These are phyloP conservation scores for Sapajus apella DNA, from an alignment of 2,113 vertebrate genomes.

Conservation along the genomic window DNA sequence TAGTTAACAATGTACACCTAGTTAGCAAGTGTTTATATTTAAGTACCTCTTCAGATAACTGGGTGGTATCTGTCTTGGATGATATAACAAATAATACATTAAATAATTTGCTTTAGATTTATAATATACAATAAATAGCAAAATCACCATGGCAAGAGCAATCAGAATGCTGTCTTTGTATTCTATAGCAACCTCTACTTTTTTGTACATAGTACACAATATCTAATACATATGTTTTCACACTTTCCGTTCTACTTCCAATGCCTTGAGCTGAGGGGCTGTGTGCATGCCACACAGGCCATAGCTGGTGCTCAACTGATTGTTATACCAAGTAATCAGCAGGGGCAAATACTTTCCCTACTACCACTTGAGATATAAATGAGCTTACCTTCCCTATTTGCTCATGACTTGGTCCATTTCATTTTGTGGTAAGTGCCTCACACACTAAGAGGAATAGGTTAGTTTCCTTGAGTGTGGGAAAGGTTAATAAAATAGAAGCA, in stretches of 20 bases:
- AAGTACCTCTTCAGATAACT: background rate
- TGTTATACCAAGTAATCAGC: background rate
- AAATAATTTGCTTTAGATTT: background rate
- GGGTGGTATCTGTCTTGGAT: background rate
- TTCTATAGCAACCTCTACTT: background rate
- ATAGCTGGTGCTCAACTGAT: background rate
- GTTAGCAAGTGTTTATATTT: background rate
- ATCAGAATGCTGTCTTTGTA: background rate
- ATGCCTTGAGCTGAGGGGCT: background rate
- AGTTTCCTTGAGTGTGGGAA: background rate
- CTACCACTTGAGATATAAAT: background rate
- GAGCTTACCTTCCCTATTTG: background rate
- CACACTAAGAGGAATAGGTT: background rate
- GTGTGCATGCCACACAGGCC: fast-evolving
- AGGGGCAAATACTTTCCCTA: background rate
- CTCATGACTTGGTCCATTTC: background rate
- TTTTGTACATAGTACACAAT: background rate
- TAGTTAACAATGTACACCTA: background rate
- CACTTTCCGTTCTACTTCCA: background rate
- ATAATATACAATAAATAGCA: background rate
- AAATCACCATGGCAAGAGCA: background rate
- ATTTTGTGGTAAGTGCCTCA: background rate
- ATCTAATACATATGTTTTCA: background rate
- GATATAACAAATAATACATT: background rate
- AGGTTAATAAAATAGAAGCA: background rate